Base-by-base conservation (phyloP, 2,797 vertebrate genomes). In the Periparus ater region DNA sequence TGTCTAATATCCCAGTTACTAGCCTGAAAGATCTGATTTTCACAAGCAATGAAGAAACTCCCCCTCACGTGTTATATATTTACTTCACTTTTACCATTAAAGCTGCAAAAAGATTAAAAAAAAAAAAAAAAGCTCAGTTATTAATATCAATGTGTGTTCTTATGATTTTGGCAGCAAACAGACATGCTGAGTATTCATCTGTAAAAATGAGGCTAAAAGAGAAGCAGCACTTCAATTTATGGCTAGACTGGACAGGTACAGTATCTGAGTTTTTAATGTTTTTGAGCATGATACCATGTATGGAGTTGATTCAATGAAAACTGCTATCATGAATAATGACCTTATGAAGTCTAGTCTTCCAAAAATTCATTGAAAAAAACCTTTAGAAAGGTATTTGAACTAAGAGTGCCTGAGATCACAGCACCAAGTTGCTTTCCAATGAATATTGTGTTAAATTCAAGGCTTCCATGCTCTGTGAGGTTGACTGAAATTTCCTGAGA, bases 401-500 rank as follows among this genome's bases (percentile, higher is more conserved):
- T 60, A 78, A 67, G 17, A 54, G 7, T 20, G 34, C 12, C 66
- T 68, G 51, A 92, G 72, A 92, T 85, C 72, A 92, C 50, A 84
- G 73, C 16, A 40, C 42, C 55, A 75, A 74, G 73, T 73, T 88
- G 8, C 36, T 85, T 91, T 94, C 54, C 53, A 85, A 50, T n/a
- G 50, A 81, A 75, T 75, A 89, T 53, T 47, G 67, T 80, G 53
- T 79, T 80, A 86, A 86, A 91, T 80, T 86, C 78, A 91, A 93
- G 87, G 75, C 81, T 92, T 93, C 71, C 63, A 87, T 50, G 21
- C 18, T 89, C 40, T 78, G 21, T 48, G 55, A 89, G 73, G 78
- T 54, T 84, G 89, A 85, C 73, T 83, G 62, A 95, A 93, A 81
- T 72, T 95, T 91, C 85, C 93, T 91, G 58, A 86, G 88, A 95